These are phyloP conservation scores for Hemithea aestivaria DNA, from an alignment of 2,888 invertebrate species.

Conservation along the genomic window DNA sequence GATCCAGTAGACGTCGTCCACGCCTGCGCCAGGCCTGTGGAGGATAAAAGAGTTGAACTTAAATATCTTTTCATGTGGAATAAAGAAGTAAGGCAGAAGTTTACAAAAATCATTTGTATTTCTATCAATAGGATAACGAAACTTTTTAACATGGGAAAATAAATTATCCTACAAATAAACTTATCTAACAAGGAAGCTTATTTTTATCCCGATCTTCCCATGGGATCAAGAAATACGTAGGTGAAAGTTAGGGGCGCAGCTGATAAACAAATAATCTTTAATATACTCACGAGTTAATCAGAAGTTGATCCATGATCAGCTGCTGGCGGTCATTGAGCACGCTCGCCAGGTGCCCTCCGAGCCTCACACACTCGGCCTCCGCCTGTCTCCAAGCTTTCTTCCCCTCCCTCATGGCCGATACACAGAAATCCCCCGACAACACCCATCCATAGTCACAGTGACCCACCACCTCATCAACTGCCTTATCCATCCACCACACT, in stretches of 20 bases:
- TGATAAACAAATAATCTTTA: no score
- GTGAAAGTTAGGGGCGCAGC: no score
- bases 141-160: no score
- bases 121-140: no score
- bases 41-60: background rate
- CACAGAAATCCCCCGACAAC: constrained; percentile 82
- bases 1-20: constrained; percentile 88
- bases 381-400: constrained; percentile 83
- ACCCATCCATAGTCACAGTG: constrained; percentile 87
- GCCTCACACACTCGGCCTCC: constrained; percentile 81
- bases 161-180: no score
- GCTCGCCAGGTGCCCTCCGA: constrained; percentile 84
- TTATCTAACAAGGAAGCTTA: no score
- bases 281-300: constrained; percentile 82
- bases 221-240: no score
- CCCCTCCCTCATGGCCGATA: constrained; percentile 78
- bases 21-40: constrained; percentile 82
- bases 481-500: constrained; percentile 82
- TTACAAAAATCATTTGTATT: no score
- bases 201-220: no score
- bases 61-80: constrained; percentile 1
- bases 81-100: no score
- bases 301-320: constrained; percentile 80
- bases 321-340: constrained; percentile 82
- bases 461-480: constrained; percentile 80